Evolutionary conservation across 2,113 vertebrate genomes (phyloP).

Genomic region (Microtus montanus): DNA sequence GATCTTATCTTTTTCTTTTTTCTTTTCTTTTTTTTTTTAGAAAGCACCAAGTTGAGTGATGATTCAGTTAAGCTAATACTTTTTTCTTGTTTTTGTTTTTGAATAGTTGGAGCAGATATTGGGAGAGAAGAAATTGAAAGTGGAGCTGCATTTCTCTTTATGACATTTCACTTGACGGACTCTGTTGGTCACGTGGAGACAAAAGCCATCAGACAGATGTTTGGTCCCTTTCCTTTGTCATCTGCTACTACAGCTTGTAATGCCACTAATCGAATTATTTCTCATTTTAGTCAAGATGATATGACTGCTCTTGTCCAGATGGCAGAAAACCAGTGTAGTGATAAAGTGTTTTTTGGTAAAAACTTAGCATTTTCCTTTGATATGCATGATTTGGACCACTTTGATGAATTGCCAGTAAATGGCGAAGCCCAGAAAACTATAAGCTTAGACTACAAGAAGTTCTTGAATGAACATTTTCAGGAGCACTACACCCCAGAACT

Average conservation of each 20-base stretch:
- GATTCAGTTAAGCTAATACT: constrained; percentile 46
- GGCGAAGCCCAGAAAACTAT: constrained; percentile 81
- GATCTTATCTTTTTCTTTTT: neutral
- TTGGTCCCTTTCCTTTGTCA: constrained; percentile 94
- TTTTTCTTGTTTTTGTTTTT: constrained; percentile 72
- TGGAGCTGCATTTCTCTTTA: constrained; percentile 95
- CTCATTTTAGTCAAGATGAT: constrained; percentile 86
- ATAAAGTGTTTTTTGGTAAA: constrained; percentile 88
- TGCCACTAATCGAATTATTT: constrained; percentile 88
- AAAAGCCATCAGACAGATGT: constrained; percentile 95
- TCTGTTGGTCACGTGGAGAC: constrained; percentile 93
- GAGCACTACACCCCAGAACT: constrained; percentile 77
- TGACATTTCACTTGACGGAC: constrained; percentile 92
- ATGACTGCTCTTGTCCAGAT: constrained; percentile 88
- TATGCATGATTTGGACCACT: constrained; percentile 91
- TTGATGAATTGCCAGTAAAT: constrained; percentile 88
- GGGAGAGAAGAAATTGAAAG: constrained; percentile 93
- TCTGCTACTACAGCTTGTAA: constrained; percentile 90
- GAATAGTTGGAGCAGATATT: constrained; percentile 92
- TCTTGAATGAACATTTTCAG: constrained; percentile 87
- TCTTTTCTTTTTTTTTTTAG: neutral
- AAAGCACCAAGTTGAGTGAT: neutral
- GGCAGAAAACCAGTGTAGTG: constrained; percentile 81
- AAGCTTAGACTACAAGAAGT: constrained; percentile 91
- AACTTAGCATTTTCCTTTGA: constrained; percentile 95